Evolutionary conservation across 2,888 invertebrate species (phyloP).

Genomic region (Sarcophaga caerulescens): DNA sequence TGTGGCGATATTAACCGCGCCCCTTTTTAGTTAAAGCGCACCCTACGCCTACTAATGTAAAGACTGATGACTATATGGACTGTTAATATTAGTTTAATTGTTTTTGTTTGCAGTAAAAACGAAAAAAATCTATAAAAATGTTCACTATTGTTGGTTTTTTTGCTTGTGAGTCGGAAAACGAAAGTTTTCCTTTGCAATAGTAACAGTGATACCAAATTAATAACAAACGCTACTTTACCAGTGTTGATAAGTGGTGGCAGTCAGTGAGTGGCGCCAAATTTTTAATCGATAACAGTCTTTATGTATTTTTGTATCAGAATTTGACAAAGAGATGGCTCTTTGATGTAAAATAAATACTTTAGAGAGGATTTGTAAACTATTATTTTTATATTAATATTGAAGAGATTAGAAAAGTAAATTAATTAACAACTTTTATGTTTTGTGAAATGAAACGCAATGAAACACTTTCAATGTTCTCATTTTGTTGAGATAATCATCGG

Average conservation of each 20-base stretch:
- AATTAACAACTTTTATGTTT: too few species aligned
- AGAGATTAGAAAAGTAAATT: too few species aligned
- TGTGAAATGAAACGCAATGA: too few species aligned
- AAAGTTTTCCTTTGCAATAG: conserved; percentile 24
- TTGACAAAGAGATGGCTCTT: background rate
- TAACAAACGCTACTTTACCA: background rate
- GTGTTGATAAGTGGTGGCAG: conserved; percentile 4
- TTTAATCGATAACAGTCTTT: background rate
- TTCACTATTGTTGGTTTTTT: conserved; percentile 12
- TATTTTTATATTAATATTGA: too few species aligned
- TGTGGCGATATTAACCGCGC: conserved; percentile 14
- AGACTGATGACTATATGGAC: background rate
- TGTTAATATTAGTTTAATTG: background rate
- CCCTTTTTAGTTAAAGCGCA: conserved; percentile 2
- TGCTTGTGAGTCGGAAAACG: conserved; percentile 21
- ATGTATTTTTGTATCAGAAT: background rate
- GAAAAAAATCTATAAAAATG: conserved; percentile 34
- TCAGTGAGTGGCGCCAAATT: background rate
- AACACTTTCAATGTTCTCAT: too few species aligned
- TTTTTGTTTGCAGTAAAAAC: conserved; percentile 10
- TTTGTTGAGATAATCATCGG: too few species aligned
- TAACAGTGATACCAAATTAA: conserved; percentile 16
- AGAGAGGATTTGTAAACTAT: too few species aligned
- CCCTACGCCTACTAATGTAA: background rate
- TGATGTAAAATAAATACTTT: too few species aligned